Conservation (phyloP, 2,888 invertebrate species). For the Ormia ochracea region DNA sequence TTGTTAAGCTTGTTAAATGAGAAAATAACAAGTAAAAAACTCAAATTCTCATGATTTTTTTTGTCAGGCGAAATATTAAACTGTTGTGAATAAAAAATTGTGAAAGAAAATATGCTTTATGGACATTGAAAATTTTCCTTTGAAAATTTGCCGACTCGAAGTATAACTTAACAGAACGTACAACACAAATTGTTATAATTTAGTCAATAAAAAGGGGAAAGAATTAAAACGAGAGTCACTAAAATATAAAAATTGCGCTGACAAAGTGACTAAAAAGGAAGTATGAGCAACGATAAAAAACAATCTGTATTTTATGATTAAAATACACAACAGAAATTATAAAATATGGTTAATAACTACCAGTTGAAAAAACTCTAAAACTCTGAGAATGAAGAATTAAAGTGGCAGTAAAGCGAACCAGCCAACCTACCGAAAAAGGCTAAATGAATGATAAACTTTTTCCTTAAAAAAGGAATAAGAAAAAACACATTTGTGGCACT, state of each 20-base stretch:
- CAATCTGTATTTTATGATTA: slow-evolving; percentile 62
- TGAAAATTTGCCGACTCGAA: slow-evolving; percentile 48
- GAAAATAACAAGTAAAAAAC: slow-evolving; percentile 20
- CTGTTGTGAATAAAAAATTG: background rate
- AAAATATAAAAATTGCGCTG: slow-evolving; percentile 57
- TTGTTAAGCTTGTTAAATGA: slow-evolving; percentile 13
- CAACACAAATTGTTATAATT: slow-evolving; percentile 61
- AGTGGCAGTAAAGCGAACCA: slow-evolving; percentile 38
- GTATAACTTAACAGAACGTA: slow-evolving; percentile 47
- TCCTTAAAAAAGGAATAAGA: slow-evolving; percentile 2
- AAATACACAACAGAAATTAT: slow-evolving; percentile 58
- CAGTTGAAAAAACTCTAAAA: slow-evolving; percentile 3
- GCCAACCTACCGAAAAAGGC: slow-evolving; percentile 49
- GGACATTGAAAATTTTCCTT: slow-evolving; percentile 51
- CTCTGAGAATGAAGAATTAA: slow-evolving; percentile 42
- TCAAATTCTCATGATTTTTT: slow-evolving; percentile 45
- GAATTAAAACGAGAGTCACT: background rate
- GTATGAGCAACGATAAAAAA: slow-evolving; percentile 41
- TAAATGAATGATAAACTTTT: slow-evolving; percentile 55
- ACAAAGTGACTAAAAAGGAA: slow-evolving; percentile 54
- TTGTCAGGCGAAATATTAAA: background rate
- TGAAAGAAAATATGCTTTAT: slow-evolving; percentile 53
- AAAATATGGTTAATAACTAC: slow-evolving; percentile 60
- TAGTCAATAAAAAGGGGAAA: slow-evolving; percentile 37
- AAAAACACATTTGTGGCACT: slow-evolving; percentile 41